Evolutionary conservation across 2,113 vertebrate genomes (phyloP).

Genomic region (Megaceryle maxima): DNA sequence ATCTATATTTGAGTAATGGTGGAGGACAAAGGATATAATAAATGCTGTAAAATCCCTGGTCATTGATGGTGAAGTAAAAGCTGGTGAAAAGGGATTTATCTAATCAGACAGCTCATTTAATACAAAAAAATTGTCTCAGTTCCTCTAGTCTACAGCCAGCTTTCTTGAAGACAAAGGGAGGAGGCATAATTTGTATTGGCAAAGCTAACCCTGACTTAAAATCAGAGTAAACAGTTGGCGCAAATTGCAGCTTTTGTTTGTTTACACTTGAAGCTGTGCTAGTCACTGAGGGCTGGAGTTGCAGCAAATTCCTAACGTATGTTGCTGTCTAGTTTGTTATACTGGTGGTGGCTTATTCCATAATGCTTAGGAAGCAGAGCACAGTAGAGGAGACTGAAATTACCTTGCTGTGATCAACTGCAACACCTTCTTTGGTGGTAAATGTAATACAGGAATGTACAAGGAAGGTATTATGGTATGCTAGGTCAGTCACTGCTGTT

Average conservation of each 20-base stretch:
- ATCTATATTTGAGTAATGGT: neutral
- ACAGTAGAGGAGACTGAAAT: neutral
- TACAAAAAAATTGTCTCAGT: neutral
- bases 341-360: neutral
- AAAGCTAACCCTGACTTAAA: slow-evolving; percentile 25
- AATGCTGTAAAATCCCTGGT: neutral
- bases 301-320: neutral
- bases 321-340: neutral
- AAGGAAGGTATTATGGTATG: neutral
- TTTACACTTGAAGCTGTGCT: slow-evolving; percentile 48
- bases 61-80: neutral
- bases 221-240: neutral
- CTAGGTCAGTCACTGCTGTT: neutral
- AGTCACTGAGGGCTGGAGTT: neutral
- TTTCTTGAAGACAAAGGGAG: slow-evolving; percentile 49
- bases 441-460: neutral
- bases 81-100: neutral
- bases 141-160: neutral
- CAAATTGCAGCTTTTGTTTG: slow-evolving; percentile 47
- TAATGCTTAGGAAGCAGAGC: neutral
- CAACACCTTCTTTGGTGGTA: neutral
- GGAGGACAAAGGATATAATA: neutral
- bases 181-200: slow-evolving; percentile 16
- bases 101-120: slow-evolving; percentile 16
- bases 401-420: neutral